phyloP scores from a whole-genome alignment of 2,797 vertebrate species.

The Ceyx erithaca region DNA sequence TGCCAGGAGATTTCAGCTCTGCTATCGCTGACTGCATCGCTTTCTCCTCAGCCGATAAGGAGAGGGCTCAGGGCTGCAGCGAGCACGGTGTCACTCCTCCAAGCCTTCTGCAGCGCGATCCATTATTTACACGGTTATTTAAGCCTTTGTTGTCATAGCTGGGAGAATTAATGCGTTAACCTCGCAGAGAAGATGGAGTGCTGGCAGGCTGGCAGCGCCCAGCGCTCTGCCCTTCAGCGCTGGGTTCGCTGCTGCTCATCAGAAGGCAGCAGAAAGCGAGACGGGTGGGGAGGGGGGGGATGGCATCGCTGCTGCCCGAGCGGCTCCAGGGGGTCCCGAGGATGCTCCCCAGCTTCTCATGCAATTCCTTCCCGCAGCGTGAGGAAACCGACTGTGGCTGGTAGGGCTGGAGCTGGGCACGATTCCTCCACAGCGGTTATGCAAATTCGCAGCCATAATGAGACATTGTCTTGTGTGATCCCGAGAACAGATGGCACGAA shows the following conservation, averaged over 20 bases:
- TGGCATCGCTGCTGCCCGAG: neutral
- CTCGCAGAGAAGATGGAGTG: neutral
- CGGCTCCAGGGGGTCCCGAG: neutral
- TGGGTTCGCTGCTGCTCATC: neutral
- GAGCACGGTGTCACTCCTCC: rapidly evolving
- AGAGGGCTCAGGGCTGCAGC: neutral
- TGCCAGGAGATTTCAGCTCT: neutral
- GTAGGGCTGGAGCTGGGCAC: neutral
- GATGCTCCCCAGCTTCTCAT: rapidly evolving
- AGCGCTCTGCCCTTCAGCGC: neutral
- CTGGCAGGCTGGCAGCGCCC: rapidly evolving
- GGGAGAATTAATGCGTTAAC: neutral
- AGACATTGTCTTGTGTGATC: constrained; percentile 21
- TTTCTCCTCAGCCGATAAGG: rapidly evolving
- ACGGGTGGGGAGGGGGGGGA: neutral
- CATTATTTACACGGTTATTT: neutral
- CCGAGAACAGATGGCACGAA: constrained; percentile 52
- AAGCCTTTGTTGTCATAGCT: constrained; percentile 5
- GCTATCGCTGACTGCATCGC: rapidly evolving
- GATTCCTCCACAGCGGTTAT: constrained; percentile 27
- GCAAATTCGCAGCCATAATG: constrained; percentile 46
- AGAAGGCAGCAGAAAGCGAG: neutral
- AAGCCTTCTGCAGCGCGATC: neutral
- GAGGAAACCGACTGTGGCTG: neutral
- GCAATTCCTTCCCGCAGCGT: neutral